Evolutionary conservation across 2,888 invertebrate genomes (phyloP), one percentile per base, ranked within the genome.

Genomic region (Oxycera nigricornis): DNA sequence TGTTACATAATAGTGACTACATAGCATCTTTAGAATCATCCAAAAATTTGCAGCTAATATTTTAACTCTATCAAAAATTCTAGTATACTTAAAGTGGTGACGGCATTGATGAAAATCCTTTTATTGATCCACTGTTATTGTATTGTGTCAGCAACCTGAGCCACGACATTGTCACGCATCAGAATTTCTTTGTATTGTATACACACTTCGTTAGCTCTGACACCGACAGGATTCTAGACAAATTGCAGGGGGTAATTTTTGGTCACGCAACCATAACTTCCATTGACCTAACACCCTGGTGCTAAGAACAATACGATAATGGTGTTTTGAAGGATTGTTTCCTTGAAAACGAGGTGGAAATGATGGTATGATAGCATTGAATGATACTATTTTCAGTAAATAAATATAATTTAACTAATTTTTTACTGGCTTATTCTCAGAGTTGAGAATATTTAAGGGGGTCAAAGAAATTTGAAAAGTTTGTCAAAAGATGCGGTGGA

Each of bases 301-400:
- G 73, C 62, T 50, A 62, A 61, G 73, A 72, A 67, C 73, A 73
- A 17, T 73, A 20, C 68, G 62, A 22, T 59, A 68, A 73, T 68
- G 68, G 46, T 57, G 67, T 73, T 75, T 73, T 75, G 75, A 75
- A 65, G 75, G 67, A 75, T 75, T 73, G 68, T 73, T 75, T 75
- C 73, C 75, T 73, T 50, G 50, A 46, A 65, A 35, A 55, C 26
- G 67, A 30, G 55, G 59, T 65, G 24, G 65, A 75, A 75, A 73
- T 75, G 67, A 75, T 67, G 73, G 59, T 57, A 73, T 55, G 30
- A 35, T 6, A 11, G 11, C 11, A 35, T 35, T 6, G 11, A 35
- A 35, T 6, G 35, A 35, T 11, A 35, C 11, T 35, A 11, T 35
- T 35, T 6, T 6, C 35, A 35, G 35, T 6, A 35, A 35, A 35